Evolutionary conservation across 2,888 invertebrate species (phyloP).

Genomic region (Phengaris arion): DNA sequence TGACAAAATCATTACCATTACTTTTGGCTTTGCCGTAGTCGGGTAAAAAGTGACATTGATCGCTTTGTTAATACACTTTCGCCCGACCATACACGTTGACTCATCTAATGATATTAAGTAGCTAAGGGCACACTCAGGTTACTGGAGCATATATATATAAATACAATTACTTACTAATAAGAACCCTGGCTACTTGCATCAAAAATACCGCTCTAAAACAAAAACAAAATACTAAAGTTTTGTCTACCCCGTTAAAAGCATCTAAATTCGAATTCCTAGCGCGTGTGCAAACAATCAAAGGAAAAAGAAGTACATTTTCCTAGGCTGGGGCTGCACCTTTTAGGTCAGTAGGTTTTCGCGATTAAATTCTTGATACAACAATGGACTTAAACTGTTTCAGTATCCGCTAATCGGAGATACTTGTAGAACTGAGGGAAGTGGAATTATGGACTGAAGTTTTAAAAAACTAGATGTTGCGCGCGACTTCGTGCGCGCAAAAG

Average conservation of each 20-base stretch:
- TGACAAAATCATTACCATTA: no score
- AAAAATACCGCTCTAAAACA: neutral
- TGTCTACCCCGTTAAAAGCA: neutral
- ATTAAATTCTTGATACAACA: constrained; percentile 12
- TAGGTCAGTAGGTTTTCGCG: constrained; percentile 25
- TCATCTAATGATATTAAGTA: constrained; percentile 12
- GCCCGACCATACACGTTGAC: constrained; percentile 10
- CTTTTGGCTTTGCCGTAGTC: no score
- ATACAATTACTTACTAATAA: neutral
- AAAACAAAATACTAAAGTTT: neutral
- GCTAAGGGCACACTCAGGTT: constrained; percentile 12
- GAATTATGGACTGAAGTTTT: no score
- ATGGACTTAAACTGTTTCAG: constrained; percentile 7
- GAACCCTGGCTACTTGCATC: neutral
- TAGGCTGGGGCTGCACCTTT: constrained; percentile 14
- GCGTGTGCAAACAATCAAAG: constrained; percentile 23
- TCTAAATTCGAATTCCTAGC: neutral
- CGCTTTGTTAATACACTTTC: neutral
- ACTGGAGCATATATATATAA: constrained; percentile 13
- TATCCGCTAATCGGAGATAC: neutral
- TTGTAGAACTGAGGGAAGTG: neutral
- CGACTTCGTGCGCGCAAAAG: no score
- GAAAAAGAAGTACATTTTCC: constrained; percentile 24
- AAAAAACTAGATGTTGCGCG: no score
- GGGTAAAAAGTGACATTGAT: neutral